phyloP scores from a whole-genome alignment of 2,113 vertebrate species.

The Megaptera novaeangliae region DNA sequence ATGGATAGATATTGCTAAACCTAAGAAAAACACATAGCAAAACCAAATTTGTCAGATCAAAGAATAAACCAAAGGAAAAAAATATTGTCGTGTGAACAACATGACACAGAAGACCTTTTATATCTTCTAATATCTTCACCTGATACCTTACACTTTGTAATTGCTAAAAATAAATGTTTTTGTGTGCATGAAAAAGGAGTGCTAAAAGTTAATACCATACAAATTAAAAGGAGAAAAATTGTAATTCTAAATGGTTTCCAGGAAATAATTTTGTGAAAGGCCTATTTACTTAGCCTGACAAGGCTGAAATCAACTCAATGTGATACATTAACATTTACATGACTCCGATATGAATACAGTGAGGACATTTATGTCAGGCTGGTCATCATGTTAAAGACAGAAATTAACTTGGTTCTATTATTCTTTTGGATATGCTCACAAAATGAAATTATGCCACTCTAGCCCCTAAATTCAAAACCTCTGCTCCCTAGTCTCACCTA shows the following conservation, averaged over 20 bases:
- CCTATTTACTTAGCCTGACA: not conserved
- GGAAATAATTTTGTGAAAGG: not conserved
- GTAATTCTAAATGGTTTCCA: not conserved
- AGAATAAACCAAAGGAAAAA: not conserved
- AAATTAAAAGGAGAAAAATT: conserved; percentile 9
- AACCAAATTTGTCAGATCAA: not conserved
- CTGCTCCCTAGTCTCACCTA: not conserved
- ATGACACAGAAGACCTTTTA: not conserved
- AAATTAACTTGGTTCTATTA: not conserved
- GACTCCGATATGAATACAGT: not conserved
- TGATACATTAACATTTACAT: not conserved
- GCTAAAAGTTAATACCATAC: not conserved
- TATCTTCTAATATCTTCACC: not conserved
- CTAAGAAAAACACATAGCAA: conserved; percentile 10
- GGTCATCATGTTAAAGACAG: not conserved
- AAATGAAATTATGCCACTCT: not conserved
- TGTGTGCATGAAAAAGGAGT: not conserved
- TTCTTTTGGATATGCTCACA: not conserved
- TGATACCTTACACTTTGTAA: not conserved
- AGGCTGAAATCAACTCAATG: not conserved
- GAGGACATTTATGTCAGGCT: not conserved
- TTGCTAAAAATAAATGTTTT: not conserved
- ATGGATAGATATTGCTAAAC: not conserved
- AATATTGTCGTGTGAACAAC: not conserved
- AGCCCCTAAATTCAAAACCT: not conserved